Base-by-base conservation (phyloP, 2,888 invertebrate genomes). In the Melitaea athalia region DNA sequence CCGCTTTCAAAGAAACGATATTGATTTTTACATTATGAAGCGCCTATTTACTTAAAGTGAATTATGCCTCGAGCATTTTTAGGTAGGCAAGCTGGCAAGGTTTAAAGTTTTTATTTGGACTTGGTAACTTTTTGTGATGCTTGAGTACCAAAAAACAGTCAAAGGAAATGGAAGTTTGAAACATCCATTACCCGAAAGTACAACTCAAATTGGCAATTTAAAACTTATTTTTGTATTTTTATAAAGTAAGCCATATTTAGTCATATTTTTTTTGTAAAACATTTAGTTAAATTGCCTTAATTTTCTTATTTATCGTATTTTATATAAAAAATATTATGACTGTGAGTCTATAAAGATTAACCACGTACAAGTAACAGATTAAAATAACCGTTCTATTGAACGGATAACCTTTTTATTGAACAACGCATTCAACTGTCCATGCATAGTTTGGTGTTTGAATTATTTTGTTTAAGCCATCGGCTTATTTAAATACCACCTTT, bases 161-260 rank as follows among this genome's bases (percentile, higher is more conserved):
- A 68, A 68, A 59, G 65, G 65, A 38, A 63, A 50, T 60, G 63
- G 65, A 68, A 67, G 33, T 60, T 65, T 60, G 52, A 60, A 53
- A 38, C 65, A 38, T 43, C 65, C 43, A 65, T 65, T 57, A 62
- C 62, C 52, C 55, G 15, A 55, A 59, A 61, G 55, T 38, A 52
- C 45, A 73, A 68, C 67, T 71, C 65, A 67, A 63, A 67, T 65
- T 71, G 66, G 67, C 68, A 67, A 64, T 62, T 49, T n/a, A 14
- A n/a, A 60, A 59, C 64, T 53, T 66, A 61, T 59, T 55, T 43
- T 24, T 15, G 53, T 31, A 31, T 3, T n/a, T 38, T 15, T 24
- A 52, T 11, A 52, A 52, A 24, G 10, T 52, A 7, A 17, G n/a
- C 15, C n/a, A 50, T 11, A 11, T 7, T 11, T 45, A 11, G 11